Evolutionary conservation across 2,888 invertebrate species (phyloP).

Genomic region (Bellardia bayeri): DNA sequence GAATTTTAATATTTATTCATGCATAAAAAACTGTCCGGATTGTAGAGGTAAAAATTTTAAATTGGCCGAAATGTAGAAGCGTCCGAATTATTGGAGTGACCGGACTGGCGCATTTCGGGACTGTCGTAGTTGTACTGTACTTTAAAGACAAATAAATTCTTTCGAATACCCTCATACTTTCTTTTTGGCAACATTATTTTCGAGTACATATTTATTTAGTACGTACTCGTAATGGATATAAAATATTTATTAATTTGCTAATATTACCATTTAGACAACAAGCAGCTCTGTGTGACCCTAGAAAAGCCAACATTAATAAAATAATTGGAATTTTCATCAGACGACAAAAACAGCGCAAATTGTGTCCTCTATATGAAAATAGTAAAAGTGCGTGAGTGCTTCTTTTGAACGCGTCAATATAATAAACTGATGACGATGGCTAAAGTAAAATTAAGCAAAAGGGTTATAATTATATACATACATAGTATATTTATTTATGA

Average conservation of each 20-base stretch:
- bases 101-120: too few species aligned
- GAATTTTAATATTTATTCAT: too few species aligned
- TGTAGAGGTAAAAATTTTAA: too few species aligned
- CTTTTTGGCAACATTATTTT: too few species aligned
- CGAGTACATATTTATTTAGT: background rate
- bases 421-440: slow-evolving; percentile 57
- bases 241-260: slow-evolving; percentile 48
- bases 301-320: slow-evolving; percentile 56
- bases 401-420: slow-evolving; percentile 52
- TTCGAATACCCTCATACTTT: too few species aligned
- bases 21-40: too few species aligned
- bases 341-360: slow-evolving; percentile 61
- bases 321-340: slow-evolving; percentile 60
- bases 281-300: background rate
- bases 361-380: slow-evolving; percentile 47
- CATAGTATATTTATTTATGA: slow-evolving; percentile 11
- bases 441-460: slow-evolving; percentile 59
- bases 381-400: background rate
- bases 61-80: too few species aligned
- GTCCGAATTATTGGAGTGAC: too few species aligned
- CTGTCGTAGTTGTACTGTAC: too few species aligned
- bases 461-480: slow-evolving; percentile 62
- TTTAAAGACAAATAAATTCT: too few species aligned
- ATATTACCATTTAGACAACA: slow-evolving; percentile 34
- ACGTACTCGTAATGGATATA: background rate